Conservation (phyloP, 2,113 vertebrate species). For the Catharus fuscescens region DNA sequence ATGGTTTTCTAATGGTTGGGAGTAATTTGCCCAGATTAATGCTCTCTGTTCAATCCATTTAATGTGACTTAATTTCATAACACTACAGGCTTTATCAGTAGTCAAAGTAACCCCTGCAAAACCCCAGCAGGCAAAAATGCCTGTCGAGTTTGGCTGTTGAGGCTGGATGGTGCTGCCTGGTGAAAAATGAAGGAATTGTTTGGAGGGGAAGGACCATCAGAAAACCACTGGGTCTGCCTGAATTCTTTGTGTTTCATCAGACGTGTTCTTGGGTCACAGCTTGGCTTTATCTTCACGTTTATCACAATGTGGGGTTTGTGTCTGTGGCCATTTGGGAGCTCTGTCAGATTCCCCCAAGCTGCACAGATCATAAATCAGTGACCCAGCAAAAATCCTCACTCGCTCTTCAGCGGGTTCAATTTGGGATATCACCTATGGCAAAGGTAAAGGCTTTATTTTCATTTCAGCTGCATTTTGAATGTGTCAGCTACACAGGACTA, state of each 20-base stretch:
- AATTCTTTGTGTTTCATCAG: conserved; percentile 26
- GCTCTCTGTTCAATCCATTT: conserved; percentile 27
- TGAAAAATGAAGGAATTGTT: conserved; percentile 69
- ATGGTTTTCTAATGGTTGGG: conserved; percentile 36
- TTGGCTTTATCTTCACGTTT: background rate
- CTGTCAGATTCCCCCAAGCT: background rate
- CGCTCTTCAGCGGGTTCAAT: rapidly evolving
- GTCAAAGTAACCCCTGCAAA: conserved; percentile 52
- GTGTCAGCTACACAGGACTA: background rate
- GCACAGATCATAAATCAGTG: background rate
- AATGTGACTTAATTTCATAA: conserved; percentile 54
- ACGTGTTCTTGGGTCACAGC: background rate
- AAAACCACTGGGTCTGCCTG: background rate
- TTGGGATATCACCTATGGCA: background rate
- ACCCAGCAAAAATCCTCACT: background rate
- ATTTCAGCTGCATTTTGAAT: background rate
- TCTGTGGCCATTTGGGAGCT: background rate
- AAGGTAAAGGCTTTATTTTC: background rate
- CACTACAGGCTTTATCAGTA: conserved; percentile 68
- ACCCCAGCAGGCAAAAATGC: conserved; percentile 65
- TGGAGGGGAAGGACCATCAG: background rate
- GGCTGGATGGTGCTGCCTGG: conserved; percentile 12
- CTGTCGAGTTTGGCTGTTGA: conserved; percentile 56
- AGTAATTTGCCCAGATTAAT: conserved; percentile 62
- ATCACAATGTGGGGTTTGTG: conserved; percentile 41